Percentiles rank a stretch among this genome's conserved stretches.
phyloP scores from a whole-genome alignment of 2,888 invertebrate species.

The Parelbella ahira region DNA sequence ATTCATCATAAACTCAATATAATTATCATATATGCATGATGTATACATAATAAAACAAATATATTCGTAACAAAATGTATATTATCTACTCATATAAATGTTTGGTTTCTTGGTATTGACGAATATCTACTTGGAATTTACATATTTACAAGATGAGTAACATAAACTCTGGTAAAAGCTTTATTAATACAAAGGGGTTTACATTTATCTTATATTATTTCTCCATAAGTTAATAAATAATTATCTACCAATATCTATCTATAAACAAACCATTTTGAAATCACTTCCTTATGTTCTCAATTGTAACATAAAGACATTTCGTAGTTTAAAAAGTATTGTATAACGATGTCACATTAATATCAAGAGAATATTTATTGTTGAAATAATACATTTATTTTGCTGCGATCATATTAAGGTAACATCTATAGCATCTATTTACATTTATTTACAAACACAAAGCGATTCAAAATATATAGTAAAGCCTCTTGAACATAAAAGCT shows the following conservation, averaged over 20 bases:
- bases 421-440: conserved; percentile 25
- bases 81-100: conserved; percentile 70
- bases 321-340: no score
- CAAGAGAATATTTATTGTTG: no score
- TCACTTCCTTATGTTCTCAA: conserved; percentile 7
- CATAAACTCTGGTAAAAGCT: conserved; percentile 64
- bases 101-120: conserved; percentile 78
- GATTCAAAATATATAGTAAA: conserved; percentile 9
- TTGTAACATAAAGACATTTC: no score
- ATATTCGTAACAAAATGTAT: conserved; percentile 71
- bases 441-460: conserved; percentile 31
- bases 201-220: conserved; percentile 38
- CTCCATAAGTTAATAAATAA: conserved; percentile 65
- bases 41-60: conserved; percentile 59
- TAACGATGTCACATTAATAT: no score
- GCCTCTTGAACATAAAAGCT: conserved; percentile 19
- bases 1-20: conserved; percentile 65
- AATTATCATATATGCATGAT: conserved; percentile 51
- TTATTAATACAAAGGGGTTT: conserved; percentile 42
- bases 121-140: conserved; percentile 73
- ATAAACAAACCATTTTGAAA: conserved; percentile 13
- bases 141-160: conserved; percentile 74
- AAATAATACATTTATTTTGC: conserved; percentile 1
- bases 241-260: conserved; percentile 39
- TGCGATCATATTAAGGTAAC: conserved; percentile 3